Base-by-base conservation (phyloP, 2,888 invertebrate genomes). In the Arge pagana region DNA sequence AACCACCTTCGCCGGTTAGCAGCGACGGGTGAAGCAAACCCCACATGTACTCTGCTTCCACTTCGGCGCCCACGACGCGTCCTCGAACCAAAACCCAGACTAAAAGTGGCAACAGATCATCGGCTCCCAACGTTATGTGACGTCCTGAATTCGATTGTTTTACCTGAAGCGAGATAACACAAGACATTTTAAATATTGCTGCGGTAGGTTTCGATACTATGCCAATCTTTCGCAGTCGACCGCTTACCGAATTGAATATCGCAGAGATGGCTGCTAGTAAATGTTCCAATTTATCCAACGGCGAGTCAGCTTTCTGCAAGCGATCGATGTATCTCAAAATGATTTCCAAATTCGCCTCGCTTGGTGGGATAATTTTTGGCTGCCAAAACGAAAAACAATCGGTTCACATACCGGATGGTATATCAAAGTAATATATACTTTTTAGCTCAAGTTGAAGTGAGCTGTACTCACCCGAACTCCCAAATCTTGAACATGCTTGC, bases 21-120 rank as follows among this genome's bases (percentile, higher is more conserved):
- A 96, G 78, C 0, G 94, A 93, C 1, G 93, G 93, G 53, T 96
- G 96, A 26, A 97, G 80, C 30, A 98, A 81, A 2, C 89, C 95
- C 82, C 95, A 95, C 94, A 97, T 97, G 73, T 95, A 91, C 72
- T 96, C 95, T 0, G 95, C 94, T 74, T 97, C 96, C 52, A 96
- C 85, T 79, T 97, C 96, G 1, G 94, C 96, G 23, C 93, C 89
- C 5, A 96, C 89, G 65, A 95, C 86, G 26, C 91, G 90, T 62
- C 92, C 90, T 57, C 92, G 89, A 1, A 95, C 92, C 60, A 97
- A 82, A 7, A 95, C 89, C 87, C 92, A 95, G 50, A 96, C 93
- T 41, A 97, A 84, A 51, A 96, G 85, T 1, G 96, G 95, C 50
- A 97, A 82, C 58, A 96, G 88, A 70, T 96, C 96, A 75, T 93